Conservation (phyloP, 2,888 invertebrate species). For the Caenorhabditis uteleia region DNA sequence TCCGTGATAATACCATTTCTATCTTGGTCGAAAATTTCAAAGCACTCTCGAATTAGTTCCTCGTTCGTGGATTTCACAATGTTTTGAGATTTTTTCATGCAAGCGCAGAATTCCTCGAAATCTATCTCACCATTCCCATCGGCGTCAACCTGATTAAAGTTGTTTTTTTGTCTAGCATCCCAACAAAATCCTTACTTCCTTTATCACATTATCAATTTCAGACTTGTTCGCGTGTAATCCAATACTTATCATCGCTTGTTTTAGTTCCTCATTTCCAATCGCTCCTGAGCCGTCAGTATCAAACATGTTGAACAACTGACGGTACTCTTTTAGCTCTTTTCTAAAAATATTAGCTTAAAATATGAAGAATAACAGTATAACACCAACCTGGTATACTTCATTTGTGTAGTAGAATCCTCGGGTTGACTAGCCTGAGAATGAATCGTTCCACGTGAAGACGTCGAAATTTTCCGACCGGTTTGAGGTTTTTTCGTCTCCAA, state of each 20-base stretch:
- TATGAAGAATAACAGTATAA: background rate
- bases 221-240: slow-evolving; percentile 64
- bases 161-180: background rate
- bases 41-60: slow-evolving; percentile 66
- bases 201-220: slow-evolving; percentile 67
- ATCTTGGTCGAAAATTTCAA: slow-evolving; percentile 68
- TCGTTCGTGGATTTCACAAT: slow-evolving; percentile 65
- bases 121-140: slow-evolving; percentile 70
- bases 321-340: slow-evolving; percentile 66
- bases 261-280: slow-evolving; percentile 68
- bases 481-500: slow-evolving; percentile 46
- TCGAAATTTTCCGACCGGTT: slow-evolving; percentile 48
- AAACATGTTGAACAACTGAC: slow-evolving; percentile 68
- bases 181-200: slow-evolving; percentile 51
- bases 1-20: slow-evolving; percentile 66
- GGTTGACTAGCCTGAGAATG: slow-evolving; percentile 36
- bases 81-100: slow-evolving; percentile 69
- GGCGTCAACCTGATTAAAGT: slow-evolving; percentile 61
- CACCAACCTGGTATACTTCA: slow-evolving; percentile 45
- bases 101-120: slow-evolving; percentile 69
- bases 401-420: slow-evolving; percentile 48
- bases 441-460: slow-evolving; percentile 48
- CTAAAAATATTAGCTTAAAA: slow-evolving; percentile 12
- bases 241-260: slow-evolving; percentile 68
- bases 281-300: slow-evolving; percentile 70